Conservation (phyloP, 2,888 invertebrate genomes). For the Pinctada fucata region DNA sequence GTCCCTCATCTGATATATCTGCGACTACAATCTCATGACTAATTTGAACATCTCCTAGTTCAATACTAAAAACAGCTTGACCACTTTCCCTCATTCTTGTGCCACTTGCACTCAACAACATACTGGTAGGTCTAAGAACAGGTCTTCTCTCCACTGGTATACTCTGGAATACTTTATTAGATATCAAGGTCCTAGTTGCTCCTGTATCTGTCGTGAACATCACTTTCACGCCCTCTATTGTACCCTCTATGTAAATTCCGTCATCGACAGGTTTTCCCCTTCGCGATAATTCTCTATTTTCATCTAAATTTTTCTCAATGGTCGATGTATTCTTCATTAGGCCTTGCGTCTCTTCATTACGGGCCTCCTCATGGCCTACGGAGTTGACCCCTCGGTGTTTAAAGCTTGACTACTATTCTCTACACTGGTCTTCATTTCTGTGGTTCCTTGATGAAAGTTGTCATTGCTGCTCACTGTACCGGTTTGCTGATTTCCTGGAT, state of each 20-base stretch:
- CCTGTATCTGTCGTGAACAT: conserved; percentile 24
- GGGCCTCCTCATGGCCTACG: no score
- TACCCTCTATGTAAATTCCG: conserved; percentile 29
- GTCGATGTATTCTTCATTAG: background rate
- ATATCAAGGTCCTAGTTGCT: conserved; percentile 22
- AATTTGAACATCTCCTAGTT: conserved; percentile 6
- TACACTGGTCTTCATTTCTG: no score
- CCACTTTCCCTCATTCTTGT: conserved; percentile 13
- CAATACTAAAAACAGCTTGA: conserved; percentile 26
- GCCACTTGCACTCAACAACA: background rate
- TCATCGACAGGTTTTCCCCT: conserved; percentile 11
- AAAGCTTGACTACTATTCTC: no score
- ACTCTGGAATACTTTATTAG: conserved; percentile 6
- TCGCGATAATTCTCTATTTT: background rate
- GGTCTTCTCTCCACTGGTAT: conserved; percentile 21
- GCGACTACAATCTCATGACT: conserved; percentile 28
- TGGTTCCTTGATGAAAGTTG: no score
- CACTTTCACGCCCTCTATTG: conserved; percentile 13
- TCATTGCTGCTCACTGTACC: no score
- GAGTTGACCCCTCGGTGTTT: no score
- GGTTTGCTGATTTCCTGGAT: no score
- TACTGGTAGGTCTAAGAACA: background rate
- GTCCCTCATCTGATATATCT: no score
- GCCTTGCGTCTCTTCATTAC: background rate
- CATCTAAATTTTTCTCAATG: background rate